Evolutionary conservation across 37 sponge, comb jelly and placozoan species (phyloP).

Genomic region (Eunapius fragilis): DNA sequence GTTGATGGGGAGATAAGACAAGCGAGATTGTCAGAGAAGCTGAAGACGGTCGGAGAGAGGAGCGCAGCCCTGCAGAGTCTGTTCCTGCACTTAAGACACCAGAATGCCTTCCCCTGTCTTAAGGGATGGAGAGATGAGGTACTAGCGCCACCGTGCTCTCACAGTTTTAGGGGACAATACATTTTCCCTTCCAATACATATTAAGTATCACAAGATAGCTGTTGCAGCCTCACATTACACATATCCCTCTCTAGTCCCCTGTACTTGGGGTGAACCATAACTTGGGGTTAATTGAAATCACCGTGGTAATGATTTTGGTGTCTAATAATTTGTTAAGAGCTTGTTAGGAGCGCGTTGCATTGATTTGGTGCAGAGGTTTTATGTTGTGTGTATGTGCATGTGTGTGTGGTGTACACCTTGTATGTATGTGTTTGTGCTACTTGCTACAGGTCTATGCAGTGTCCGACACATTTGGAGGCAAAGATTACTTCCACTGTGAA

Average conservation of each 20-base stretch:
- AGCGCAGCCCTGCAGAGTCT: conserved; percentile 35
- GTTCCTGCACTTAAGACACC: conserved; percentile 18
- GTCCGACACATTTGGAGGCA: conserved; percentile 13
- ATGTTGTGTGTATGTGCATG: neutral
- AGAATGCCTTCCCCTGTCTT: conserved; percentile 31
- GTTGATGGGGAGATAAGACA: neutral
- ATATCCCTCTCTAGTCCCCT: too few relatives aligned
- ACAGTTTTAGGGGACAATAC: too few relatives aligned
- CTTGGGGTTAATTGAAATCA: neutral
- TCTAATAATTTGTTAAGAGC: neutral
- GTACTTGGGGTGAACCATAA: too few relatives aligned
- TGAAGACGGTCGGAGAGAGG: conserved; percentile 23
- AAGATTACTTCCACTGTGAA: conserved; percentile 38
- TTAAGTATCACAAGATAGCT: too few relatives aligned
- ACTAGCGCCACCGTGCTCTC: too few relatives aligned
- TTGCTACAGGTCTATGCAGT: conserved; percentile 37
- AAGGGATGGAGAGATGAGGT: conserved; percentile 66
- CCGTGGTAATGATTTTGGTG: neutral
- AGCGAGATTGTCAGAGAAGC: conserved; percentile 11
- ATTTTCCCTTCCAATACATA: too few relatives aligned
- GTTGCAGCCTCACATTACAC: too few relatives aligned
- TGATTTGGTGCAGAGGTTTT: too few relatives aligned
- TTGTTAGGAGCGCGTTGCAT: too few relatives aligned
- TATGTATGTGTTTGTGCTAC: neutral
- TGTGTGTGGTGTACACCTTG: neutral